Evolutionary conservation across 1,140 invertebrate genomes (phyloP), one percentile per base, ranked within the genome.

Genomic region (Papilio xuthus): DNA sequence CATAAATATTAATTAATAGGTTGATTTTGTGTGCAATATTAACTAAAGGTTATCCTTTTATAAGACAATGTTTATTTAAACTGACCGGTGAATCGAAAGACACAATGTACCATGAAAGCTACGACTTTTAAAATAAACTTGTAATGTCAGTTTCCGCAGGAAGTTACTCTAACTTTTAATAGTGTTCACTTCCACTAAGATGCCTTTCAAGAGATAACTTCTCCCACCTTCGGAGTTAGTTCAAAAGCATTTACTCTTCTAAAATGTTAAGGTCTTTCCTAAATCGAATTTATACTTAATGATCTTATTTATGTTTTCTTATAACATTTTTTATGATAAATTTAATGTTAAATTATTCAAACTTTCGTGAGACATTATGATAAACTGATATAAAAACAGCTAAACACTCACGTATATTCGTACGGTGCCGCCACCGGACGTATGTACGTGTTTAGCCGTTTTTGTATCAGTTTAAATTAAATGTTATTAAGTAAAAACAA

Each of bases 111-210:
- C 26, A 18, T 67, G 60, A 67, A 67, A 67, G 60, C 1, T 67
- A 1, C 26, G 12, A 67, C 7, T 67, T 73, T 75, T 75, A 56
- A 56, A 75, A 75, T 75, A 75, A 75, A 75, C 73, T 75, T 56
- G 47, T 75, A 75, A 75, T 75, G 73, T 75, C 73, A 75, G 73
- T 60, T 75, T 75, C 73, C 73, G 3, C 50, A 75, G 47, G 47
- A 75, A 60, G 71, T 50, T 73, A 42, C 73, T 37, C 73, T 60
- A 75, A 75, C 15, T 75, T 75, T 75, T 75, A 75, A 75, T 75
- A 75, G 73, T 75, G 73, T 75, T 75, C 73, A 75, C 73, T 50
- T 75, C 73, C 73, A 60, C 73, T 75, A 75, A 75, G 47, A 56
- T 56, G 32, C 50, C 26, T 32, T 60, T 60, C 47, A 28, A 60